Base-by-base conservation (phyloP, 2,113 vertebrate genomes). In the Choloepus hoffmanni region DNA sequence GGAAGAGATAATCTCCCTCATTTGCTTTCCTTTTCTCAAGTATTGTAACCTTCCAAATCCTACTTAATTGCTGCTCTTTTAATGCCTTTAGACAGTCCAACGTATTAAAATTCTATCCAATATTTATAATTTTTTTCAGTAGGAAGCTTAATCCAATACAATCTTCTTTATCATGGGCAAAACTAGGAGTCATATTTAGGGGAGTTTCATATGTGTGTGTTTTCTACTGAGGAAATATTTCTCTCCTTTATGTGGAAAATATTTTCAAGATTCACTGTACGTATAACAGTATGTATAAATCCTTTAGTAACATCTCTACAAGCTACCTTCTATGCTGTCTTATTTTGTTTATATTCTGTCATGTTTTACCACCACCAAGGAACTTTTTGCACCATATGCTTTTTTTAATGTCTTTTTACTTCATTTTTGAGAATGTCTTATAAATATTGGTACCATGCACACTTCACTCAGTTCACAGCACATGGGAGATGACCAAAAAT, bases 21-120 rank as follows among this genome's bases (percentile, higher is more conserved):
- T 60, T 5, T 55, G 28, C 65, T 72, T 90, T 55, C 3, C 7
- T 60, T 62, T 58, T 79, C 82, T 68, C 33, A 68, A n/a, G 1
- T 78, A 74, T 53, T 84, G 5, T 88, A 73, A 53, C 4, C 68
- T 23, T 4, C 63, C 23, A 50, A 26, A 0, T 53, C 1, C 33
- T 90, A 11, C 18, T 28, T 62, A 67, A 50, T 33, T 30, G 23
- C 26, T 67, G 24, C 1, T 63, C 50, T 86, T 67, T 86, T 12
- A 87, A 30, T 55, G 19, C n/a, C 48, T 36, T 65, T 81, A 84
- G 84, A 30, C 8, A 65, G 23, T 58, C 55, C 55, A 58, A 58
- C 30, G 55, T 43, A 63, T 96, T 60, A 89, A 90, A n/a, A 48
- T 65, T 95, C 58, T 94, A 28, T 24, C 18, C 16, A 76, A 74